Base-by-base conservation (phyloP, 2,113 vertebrate species). In the Scolopax mira region DNA sequence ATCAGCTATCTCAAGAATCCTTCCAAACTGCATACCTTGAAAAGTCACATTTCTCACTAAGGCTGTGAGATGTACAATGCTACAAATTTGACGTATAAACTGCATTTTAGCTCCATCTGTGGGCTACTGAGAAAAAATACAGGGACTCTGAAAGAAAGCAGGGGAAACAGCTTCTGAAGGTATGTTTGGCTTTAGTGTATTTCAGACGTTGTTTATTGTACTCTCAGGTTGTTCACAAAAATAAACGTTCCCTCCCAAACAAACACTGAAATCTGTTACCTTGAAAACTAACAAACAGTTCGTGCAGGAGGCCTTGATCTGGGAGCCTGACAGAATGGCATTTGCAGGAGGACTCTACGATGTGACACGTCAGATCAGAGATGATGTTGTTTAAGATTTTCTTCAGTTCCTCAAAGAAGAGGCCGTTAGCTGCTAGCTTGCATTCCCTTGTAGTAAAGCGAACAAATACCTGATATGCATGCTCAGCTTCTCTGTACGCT, bases 401-500 rank as follows among this genome's bases (percentile, higher is more conserved):
- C 70, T 71, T 88, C 5, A 98, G 83, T 5, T 95, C 41, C 79
- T 79, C 48, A 10, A 97, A 93, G 79, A 98, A 97, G 24, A 71
- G 73, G 9, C 7, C 4, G 19, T 98, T 98, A 14, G 57, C 93
- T 79, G 2, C 60, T 23, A 97, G 93, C 33, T 41, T 2, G 30
- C 98, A 98, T 5, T 28, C 66, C 15, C 13, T 75, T 1, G 98
- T 97, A 24, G 88, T 94, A 33, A 97, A 98, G 46, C 92, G 98
- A 62, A 94, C 96, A 31, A 95, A 95, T 19, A 97, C 83, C 71
- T 67, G 96, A 19, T 97, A 98, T 1, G 93, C 65, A 7, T 97
- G 98, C 90, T 98, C 97, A 74, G 98, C 98, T 86, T 98, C 98
- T 71, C 94, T 92, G 89, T 98, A 98, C 3, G 97, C 98, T 96